Conservation (phyloP, 2,113 vertebrate genomes). For the Chloroceryle aenea region DNA sequence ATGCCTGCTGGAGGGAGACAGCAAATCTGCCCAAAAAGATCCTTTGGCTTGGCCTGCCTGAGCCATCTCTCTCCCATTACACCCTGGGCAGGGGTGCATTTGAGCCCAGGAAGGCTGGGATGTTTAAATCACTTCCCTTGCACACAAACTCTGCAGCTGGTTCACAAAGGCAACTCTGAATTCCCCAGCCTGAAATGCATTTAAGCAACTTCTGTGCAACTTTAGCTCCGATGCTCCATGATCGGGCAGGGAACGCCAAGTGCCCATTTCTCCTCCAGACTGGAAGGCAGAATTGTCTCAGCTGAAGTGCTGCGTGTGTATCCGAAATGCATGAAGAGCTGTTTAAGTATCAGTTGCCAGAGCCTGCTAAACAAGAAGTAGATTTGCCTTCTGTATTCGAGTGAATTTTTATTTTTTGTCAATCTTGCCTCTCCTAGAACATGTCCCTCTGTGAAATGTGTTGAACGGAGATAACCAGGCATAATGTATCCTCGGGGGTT, state of each 20-base stretch:
- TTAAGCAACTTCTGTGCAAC: not conserved
- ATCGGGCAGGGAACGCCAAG: not conserved
- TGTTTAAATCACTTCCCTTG: not conserved
- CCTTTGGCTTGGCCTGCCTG: not conserved
- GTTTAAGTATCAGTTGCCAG: not conserved
- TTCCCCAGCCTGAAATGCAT: not conserved
- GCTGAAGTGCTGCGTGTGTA: not conserved
- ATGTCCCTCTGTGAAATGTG: not conserved
- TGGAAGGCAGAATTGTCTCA: not conserved
- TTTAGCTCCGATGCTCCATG: not conserved
- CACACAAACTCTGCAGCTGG: fast-evolving
- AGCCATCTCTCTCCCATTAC: fast-evolving
- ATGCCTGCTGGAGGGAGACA: not conserved
- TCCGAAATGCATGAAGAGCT: conserved; percentile 5
- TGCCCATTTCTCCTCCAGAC: not conserved
- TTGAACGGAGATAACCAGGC: conserved; percentile 33
- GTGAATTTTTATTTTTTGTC: conserved; percentile 49
- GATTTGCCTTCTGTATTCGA: conserved; percentile 17
- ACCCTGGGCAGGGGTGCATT: fast-evolving
- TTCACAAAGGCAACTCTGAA: not conserved
- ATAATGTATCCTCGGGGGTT: not conserved
- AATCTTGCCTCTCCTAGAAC: not conserved
- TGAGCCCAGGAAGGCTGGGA: not conserved
- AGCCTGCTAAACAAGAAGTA: not conserved
- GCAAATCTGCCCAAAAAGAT: not conserved